Base-by-base conservation (phyloP, 2,888 invertebrate species). In the Siphlonurus alternatus region DNA sequence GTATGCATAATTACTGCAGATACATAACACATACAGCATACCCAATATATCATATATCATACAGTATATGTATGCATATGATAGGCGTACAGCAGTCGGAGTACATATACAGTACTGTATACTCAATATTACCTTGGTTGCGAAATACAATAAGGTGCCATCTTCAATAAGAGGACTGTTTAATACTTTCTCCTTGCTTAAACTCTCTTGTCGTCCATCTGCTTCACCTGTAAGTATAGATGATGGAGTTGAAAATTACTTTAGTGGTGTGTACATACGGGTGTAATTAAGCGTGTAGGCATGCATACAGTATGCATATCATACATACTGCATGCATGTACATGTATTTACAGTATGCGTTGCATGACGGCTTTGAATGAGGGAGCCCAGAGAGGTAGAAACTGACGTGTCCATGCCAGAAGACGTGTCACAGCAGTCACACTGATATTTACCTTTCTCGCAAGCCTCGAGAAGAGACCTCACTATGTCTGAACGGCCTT, bases 101-200 rank as follows among this genome's bases (percentile, higher is more conserved):
- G n/a, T n/a, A n/a, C n/a, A n/a, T n/a, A n/a, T n/a, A n/a, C n/a
- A n/a, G n/a, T n/a, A n/a, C n/a, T n/a, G n/a, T n/a, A n/a, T n/a
- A n/a, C n/a, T n/a, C n/a, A n/a, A n/a, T n/a, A n/a, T n/a, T n/a
- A 81, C 79, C 76, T 79, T 80, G 18, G 81, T 78, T 54, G 82
- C 81, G 64, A 80, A 75, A 67, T 79, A 79, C 56, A 82, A 74
- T 66, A 81, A 76, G 18, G 81, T 80, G 54, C 80, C 81, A 69
- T 79, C 78, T 65, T 79, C 77, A 65, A 77, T 71, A 23, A 77
- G 70, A 38, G 75, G 73, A 65, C 78, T 77, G 70, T 78, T 77
- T 22, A 81, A 70, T 67, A 81, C 75, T 67, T 77, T 76, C 19
- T 77, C 76, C 68, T 74, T 76, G 2, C 76, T 75, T 64, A 75